Conservation (phyloP, 2,797 vertebrate species). For the Pelodytes ibericus region DNA sequence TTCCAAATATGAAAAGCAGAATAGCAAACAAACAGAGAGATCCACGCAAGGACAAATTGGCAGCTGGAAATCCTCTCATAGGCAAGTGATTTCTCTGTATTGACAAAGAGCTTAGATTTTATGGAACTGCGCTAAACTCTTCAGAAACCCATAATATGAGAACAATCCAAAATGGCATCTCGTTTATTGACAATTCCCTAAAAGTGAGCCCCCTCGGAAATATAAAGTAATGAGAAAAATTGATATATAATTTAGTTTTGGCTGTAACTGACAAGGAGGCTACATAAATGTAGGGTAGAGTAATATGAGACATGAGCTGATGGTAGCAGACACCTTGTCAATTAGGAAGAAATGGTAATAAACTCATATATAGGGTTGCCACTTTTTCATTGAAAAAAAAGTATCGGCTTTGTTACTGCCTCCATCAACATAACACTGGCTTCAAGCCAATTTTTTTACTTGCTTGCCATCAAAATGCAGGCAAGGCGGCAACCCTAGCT, state of each 20-base stretch:
- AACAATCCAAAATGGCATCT: background rate
- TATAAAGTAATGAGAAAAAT: constrained; percentile 4
- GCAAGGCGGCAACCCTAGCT: too few species aligned
- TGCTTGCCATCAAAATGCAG: too few species aligned
- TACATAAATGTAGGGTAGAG: background rate
- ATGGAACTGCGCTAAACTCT: constrained; percentile 13
- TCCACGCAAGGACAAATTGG: background rate
- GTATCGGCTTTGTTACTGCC: too few species aligned
- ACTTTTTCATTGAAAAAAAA: too few species aligned
- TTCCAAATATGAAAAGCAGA: constrained; percentile 19
- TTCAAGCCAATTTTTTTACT: too few species aligned
- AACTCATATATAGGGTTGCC: too few species aligned
- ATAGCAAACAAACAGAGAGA: constrained; percentile 15
- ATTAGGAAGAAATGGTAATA: too few species aligned
- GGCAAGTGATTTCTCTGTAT: constrained; percentile 15
- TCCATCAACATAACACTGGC: too few species aligned
- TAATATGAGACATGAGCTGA: background rate
- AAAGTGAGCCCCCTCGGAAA: background rate
- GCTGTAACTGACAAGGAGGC: background rate
- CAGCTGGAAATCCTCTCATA: constrained; percentile 6
- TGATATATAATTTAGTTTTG: background rate
- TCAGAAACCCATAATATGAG: background rate
- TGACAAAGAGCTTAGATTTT: constrained; percentile 26
- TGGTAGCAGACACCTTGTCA: too few species aligned
- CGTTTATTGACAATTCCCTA: background rate